A percentile compares a stretch with the other conserved stretches of the same genome.
Conservation (phyloP, 2,797 vertebrate species). For the Catharus ustulatus region DNA sequence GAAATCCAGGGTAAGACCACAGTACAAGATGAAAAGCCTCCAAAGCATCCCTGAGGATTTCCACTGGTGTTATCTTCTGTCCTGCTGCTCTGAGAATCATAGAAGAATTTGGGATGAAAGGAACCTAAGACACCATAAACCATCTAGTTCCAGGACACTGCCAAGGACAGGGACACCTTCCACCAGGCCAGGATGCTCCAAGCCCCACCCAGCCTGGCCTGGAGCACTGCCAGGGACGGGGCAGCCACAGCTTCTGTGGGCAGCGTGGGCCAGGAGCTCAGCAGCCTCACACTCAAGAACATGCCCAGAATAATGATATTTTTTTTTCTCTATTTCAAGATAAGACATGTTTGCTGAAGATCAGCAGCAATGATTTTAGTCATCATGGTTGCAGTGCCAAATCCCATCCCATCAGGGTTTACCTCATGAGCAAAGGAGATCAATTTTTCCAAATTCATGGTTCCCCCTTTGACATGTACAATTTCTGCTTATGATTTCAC, state of each 20-base stretch:
- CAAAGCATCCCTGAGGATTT: neutral
- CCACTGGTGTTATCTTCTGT: neutral
- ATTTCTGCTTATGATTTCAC: neutral
- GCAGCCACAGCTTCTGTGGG: neutral
- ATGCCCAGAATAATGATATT: neutral
- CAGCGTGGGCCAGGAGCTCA: neutral
- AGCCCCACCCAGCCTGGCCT: rapidly evolving
- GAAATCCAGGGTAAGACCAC: neutral
- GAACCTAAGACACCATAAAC: neutral
- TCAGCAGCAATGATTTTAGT: neutral
- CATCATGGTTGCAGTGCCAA: neutral
- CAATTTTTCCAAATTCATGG: neutral
- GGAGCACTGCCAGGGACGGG: neutral
- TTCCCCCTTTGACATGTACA: neutral
- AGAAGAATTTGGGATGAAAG: neutral
- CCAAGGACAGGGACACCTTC: neutral
- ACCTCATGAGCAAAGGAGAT: neutral
- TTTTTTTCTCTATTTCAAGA: neutral
- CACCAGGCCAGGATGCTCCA: rapidly evolving
- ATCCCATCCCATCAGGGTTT: neutral
- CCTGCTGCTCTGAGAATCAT: neutral
- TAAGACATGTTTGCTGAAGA: neutral
- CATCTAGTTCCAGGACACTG: neutral
- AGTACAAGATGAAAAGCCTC: neutral
- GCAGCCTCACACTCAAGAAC: neutral